These are phyloP conservation scores for Steromphala cineraria DNA, from an alignment of 2,888 invertebrate species.

Conservation along the genomic window DNA sequence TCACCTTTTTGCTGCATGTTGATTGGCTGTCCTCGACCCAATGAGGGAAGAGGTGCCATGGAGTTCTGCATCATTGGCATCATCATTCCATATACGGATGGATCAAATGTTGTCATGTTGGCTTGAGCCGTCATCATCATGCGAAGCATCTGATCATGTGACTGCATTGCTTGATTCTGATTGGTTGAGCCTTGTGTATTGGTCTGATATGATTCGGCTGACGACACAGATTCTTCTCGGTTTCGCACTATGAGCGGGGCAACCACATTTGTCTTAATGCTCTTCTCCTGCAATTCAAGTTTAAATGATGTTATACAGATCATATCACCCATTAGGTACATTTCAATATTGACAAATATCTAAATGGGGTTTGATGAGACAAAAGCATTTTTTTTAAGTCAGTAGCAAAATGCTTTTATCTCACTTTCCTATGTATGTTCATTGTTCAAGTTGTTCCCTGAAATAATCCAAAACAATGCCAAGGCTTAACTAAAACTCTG, in stretches of 20 bases:
- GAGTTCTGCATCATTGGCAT: conserved; percentile 12
- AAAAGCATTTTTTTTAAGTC: no score
- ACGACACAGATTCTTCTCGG: background rate
- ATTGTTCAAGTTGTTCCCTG: no score
- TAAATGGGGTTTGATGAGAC: no score
- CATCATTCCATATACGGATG: background rate
- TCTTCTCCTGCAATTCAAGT: background rate
- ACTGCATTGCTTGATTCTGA: background rate
- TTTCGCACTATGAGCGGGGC: background rate
- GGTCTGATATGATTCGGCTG: background rate
- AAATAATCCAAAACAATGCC: no score
- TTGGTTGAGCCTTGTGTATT: background rate
- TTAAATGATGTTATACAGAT: background rate
- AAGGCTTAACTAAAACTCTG: no score
- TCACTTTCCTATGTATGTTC: no score
- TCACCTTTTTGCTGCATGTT: background rate
- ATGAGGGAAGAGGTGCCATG: background rate
- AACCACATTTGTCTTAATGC: background rate
- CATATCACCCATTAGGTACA: no score
- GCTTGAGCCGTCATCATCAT: conserved; percentile 6
- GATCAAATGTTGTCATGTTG: conserved; percentile 3
- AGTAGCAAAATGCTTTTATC: no score
- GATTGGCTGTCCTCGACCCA: background rate
- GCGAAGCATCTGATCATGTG: conserved; percentile 14
- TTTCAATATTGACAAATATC: no score